A percentile compares a stretch with the other conserved stretches of the same genome.
phyloP scores from a whole-genome alignment of 2,797 vertebrate species.

The Rhinella marina region DNA sequence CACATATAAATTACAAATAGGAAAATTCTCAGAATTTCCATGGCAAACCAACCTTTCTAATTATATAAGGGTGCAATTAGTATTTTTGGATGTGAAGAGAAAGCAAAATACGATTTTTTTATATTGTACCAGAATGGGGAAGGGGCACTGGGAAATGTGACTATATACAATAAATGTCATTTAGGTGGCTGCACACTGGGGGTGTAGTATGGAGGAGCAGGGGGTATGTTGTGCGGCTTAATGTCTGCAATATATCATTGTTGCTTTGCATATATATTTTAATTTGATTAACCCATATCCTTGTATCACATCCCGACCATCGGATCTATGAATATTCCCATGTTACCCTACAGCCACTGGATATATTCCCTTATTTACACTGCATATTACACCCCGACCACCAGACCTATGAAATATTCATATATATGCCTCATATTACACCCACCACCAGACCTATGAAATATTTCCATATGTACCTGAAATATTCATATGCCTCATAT shows the following conservation, averaged over 20 bases:
- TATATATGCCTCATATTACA: background rate
- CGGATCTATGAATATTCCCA: no score
- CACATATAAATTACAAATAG: no score
- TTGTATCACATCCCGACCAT: no score
- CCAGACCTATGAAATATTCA: background rate
- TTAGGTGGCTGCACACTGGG: no score
- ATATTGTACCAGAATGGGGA: background rate
- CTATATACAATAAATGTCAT: no score
- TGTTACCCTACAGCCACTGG: no score
- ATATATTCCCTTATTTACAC: background rate
- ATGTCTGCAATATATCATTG: no score
- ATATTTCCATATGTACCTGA: background rate
- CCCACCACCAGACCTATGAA: background rate
- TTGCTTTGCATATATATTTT: no score
- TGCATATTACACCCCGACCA: background rate
- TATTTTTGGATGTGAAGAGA: background rate
- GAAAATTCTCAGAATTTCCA: background rate
- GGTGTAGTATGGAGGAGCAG: no score
- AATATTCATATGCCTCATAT: background rate
- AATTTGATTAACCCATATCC: no score
- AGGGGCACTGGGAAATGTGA: background rate
- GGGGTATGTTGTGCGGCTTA: no score
- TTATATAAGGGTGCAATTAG: background rate
- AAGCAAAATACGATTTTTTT: background rate
- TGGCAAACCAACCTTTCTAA: background rate